Percentiles rank a stretch among this genome's conserved stretches.
phyloP scores from a whole-genome alignment of 2,113 vertebrate genomes.

The Orycteropus afer region DNA sequence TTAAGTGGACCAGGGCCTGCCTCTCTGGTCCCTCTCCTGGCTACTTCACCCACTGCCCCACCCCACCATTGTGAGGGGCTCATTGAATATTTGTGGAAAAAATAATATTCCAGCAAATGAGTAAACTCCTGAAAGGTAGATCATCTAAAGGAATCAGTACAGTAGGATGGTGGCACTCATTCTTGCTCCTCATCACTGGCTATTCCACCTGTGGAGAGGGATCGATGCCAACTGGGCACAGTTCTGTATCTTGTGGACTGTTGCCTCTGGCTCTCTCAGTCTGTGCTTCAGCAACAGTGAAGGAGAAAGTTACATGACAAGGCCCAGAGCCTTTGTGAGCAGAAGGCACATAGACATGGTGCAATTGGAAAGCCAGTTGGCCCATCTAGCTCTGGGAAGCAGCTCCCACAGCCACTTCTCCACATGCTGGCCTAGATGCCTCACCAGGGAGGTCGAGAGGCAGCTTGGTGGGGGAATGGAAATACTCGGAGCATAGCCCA shows the following conservation, averaged over 20 bases:
- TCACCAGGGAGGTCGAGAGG: not conserved
- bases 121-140: not conserved
- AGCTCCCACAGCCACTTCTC: not conserved
- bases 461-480: not conserved
- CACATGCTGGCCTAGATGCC: not conserved
- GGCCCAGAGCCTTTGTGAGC: not conserved
- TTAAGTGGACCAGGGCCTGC: not conserved
- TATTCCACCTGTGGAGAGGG: not conserved
- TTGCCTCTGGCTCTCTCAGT: not conserved
- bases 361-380: not conserved
- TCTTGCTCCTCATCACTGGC: not conserved
- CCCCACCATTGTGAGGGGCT: not conserved
- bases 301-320: not conserved
- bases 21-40: not conserved
- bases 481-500: not conserved
- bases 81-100: not conserved
- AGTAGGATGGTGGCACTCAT: not conserved
- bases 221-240: not conserved
- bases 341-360: not conserved
- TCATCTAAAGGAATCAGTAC: not conserved
- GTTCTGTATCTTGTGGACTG: not conserved
- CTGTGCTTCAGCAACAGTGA: not conserved
- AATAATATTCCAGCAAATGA: not conserved
- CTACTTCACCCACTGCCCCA: not conserved
- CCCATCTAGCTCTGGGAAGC: not conserved